Conservation (phyloP, 2,797 vertebrate genomes). For the Pelobates cultripes region DNA sequence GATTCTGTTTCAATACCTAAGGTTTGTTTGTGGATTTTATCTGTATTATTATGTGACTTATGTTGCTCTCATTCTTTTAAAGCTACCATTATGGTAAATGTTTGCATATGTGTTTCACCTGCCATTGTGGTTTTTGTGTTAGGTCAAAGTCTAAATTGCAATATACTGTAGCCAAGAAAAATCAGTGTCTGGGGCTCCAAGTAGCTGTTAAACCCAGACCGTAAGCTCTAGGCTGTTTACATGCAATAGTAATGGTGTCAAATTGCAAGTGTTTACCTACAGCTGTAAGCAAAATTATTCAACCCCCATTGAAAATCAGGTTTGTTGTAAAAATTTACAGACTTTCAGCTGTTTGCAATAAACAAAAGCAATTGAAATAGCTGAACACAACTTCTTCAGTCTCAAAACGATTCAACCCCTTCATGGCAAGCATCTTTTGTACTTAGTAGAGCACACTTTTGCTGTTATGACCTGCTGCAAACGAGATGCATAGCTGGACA, state of each 20-base stretch:
- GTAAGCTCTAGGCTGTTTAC: neutral
- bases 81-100: constrained; percentile 13
- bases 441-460: too few species aligned
- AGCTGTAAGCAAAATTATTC: too few species aligned
- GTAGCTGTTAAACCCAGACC: neutral
- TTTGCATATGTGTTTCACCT: constrained; percentile 41
- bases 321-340: too few species aligned
- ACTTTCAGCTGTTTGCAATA: too few species aligned
- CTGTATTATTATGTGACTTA: neutral
- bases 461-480: too few species aligned
- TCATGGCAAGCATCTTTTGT: too few species aligned
- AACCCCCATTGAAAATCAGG: too few species aligned
- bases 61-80: constrained; percentile 11
- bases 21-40: constrained; percentile 12
- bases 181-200: neutral
- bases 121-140: constrained; percentile 15
- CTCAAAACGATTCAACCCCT: too few species aligned
- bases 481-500: too few species aligned
- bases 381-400: too few species aligned
- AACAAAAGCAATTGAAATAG: too few species aligned
- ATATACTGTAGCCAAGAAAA: neutral
- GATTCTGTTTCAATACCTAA: constrained; percentile 22
- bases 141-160: constrained; percentile 51
- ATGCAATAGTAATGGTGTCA: neutral
- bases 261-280: too few species aligned